Base-by-base conservation (phyloP, 2,113 vertebrate genomes). In the Hypomesus transpacificus region DNA sequence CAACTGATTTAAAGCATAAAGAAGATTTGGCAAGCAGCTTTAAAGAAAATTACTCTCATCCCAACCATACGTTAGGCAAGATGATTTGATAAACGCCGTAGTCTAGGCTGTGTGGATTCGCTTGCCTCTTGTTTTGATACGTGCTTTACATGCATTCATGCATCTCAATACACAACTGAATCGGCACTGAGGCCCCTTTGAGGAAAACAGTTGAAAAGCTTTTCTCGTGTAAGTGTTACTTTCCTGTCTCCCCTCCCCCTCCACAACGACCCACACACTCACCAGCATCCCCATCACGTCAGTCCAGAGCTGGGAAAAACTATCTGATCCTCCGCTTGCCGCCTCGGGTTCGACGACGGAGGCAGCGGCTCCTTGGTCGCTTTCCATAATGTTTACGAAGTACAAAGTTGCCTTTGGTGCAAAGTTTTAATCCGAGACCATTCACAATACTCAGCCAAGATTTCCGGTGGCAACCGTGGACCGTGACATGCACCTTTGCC, bases 201-300 rank as follows among this genome's bases (percentile, higher is more conserved):
- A 71, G 62, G 63, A 67, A 24, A 24, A 63, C 24, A 61, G 73
- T 62, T 81, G 70, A 70, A 80, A 76, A 67, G 60, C 31, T 68
- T 53, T 80, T 76, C 73, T 69, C 54, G 69, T 16, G 58, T 66
- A 69, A 24, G 50, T 58, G 75, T 18, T 75, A 87, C 66, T 72
- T 78, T 89, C 69, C 46, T 71, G 62, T 53, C 70, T 26, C 58
- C 73, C 74, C 76, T 17, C 73, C 69, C 73, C 75, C 72, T 50
- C 78, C 73, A 72, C 65, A 58, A 65, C 34, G 21, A 11, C 24
- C 64, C 31, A 63, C 22, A 67, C 77, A 94, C 96, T 96, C 87
- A 98, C 96, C 96, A 98, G 89, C 91, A 98, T 98, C 85, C 94
- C 95, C 96, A 98, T 98, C 75, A 98, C 94, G 78, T 98, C 96